Evolutionary conservation across 1,140 invertebrate species (phyloP).

Genomic region (Panulirus ornatus): DNA sequence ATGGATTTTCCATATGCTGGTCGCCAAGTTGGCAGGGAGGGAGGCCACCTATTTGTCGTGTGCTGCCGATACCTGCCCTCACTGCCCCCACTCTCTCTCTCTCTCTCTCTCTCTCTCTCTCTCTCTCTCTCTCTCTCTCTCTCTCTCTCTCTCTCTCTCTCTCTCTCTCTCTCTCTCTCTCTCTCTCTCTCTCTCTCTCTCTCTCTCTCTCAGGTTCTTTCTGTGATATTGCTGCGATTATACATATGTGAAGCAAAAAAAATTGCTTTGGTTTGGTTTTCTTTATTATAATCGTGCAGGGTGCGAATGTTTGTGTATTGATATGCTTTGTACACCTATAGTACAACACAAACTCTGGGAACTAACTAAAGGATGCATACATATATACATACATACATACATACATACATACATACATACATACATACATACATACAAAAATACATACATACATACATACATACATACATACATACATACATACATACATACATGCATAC

Average conservation of each 20-base stretch:
- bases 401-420: not conserved
- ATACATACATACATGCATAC: not conserved
- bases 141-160: not conserved
- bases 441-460: not conserved
- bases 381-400: not conserved
- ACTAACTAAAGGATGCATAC: too few species aligned
- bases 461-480: not conserved
- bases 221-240: too few species aligned
- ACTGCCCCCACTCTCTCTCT: not conserved
- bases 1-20: conserved; percentile 68
- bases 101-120: conserved; percentile 20
- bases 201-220: too few species aligned
- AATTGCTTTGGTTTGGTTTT: too few species aligned
- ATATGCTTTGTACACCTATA: too few species aligned
- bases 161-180: not conserved
- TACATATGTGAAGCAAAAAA: too few species aligned
- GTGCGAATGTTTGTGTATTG: too few species aligned
- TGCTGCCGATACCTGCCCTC: conserved; percentile 52
- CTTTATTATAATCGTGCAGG: too few species aligned
- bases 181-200: not conserved
- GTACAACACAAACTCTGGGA: too few species aligned
- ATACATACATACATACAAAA: not conserved
- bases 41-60: conserved; percentile 33
- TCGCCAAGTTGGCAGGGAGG: conserved; percentile 55
- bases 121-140: not conserved